Base-by-base conservation (phyloP, 2,113 vertebrate species). In the Myocastor coypus region DNA sequence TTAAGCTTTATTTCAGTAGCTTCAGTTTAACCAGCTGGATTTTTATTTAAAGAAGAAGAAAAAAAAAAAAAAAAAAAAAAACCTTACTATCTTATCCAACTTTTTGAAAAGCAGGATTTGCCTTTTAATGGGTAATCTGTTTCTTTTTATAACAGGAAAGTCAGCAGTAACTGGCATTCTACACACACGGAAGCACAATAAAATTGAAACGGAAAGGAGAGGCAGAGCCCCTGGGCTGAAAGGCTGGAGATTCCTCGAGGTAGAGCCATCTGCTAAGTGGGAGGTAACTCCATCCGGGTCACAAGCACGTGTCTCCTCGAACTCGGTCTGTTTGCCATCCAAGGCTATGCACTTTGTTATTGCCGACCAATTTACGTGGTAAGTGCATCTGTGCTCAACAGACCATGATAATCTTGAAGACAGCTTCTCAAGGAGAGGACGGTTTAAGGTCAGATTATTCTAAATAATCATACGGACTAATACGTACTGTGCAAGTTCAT, bases 21-120 rank as follows among this genome's bases (percentile, higher is more conserved):
- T 94, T 95, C 92, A 71, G 69, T 97, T 92, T 95, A 96, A 89
- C 89, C 75, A 97, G 68, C 78, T 96, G 88, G 52, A 73, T 71
- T 96, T 94, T 95, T 91, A 92, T 97, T 92, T 95, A 83, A 95
- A 75, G 32, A 46, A 81, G 11, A 26, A 61, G 63, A 82, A 83
- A 95, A 24, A 81, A 16, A 26, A 61, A 68, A 82, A 83, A 95
- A 24, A n/a, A 81, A 16, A 26, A 61, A 68, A 82, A 83, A 95
- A 24, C 6, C 5, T 52, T 88, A 66, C 37, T 93, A 16, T 93
- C 26, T 83, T 81, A 95, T 84, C 95, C 89, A 97, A 91, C 42
- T 68, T 95, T 85, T 73, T 96, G 61, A 95, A 97, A 91, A 59
- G 30, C 26, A 97, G 32, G 32, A 87, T 92, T 97, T 94, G 88